A percentile compares a stretch with the other conserved stretches of the same genome.
Evolutionary conservation across 2,888 invertebrate genomes (phyloP).

Genomic region (Chorisops tibialis): DNA sequence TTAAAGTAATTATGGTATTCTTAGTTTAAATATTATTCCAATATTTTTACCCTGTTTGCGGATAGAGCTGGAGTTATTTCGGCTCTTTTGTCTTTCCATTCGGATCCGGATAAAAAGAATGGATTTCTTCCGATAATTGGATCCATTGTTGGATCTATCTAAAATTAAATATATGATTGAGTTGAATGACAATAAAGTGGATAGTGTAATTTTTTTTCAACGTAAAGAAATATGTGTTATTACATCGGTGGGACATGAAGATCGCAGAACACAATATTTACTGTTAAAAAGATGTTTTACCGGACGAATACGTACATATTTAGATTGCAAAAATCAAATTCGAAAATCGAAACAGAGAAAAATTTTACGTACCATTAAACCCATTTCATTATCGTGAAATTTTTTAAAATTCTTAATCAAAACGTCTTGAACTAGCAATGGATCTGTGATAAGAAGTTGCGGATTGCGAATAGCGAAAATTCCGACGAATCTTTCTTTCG

Average conservation of each 20-base stretch:
- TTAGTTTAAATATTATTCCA: no score
- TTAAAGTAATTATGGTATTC: no score
- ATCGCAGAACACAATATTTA: no score
- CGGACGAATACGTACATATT: no score
- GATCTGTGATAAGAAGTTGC: conserved; percentile 41
- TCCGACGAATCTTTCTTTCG: conserved; percentile 40
- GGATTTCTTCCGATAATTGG: conserved; percentile 53
- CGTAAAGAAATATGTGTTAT: no score
- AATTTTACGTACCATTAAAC: conserved; percentile 19
- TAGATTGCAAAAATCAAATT: no score
- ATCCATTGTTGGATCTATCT: conserved; percentile 50
- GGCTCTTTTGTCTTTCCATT: conserved; percentile 54
- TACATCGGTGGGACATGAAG: no score
- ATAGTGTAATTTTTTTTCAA: no score
- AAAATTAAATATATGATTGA: no score
- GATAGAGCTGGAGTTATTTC: conserved; percentile 56
- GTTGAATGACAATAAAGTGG: no score
- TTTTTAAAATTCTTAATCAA: conserved; percentile 44
- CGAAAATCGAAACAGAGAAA: no score
- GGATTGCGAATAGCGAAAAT: conserved; percentile 40
- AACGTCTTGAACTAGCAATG: conserved; percentile 42
- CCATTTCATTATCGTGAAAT: conserved; percentile 39
- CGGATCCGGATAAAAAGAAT: conserved; percentile 52
- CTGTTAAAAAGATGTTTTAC: no score
- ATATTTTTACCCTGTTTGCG: conserved; percentile 50